These are phyloP conservation scores for Muscidifurax raptorellus DNA, from an alignment of 1,140 invertebrate genomes.

Conservation along the genomic window DNA sequence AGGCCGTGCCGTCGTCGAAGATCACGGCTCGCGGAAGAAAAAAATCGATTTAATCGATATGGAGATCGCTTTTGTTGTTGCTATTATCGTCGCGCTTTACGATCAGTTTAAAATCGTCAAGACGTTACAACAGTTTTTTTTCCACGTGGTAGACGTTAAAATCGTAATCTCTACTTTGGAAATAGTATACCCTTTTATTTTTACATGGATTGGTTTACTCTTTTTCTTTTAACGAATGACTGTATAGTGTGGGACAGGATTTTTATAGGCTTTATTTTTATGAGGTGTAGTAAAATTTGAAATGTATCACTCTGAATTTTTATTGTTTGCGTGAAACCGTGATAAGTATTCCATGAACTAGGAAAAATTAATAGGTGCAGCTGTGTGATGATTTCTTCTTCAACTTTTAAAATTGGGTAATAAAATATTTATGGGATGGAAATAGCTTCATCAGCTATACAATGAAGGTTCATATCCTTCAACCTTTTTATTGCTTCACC, in stretches of 20 bases:
- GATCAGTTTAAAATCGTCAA: not conserved
- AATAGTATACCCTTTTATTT: not conserved
- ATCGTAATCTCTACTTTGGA: too few relatives aligned
- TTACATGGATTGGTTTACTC: not conserved
- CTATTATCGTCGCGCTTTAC: not conserved
- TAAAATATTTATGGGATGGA: not conserved
- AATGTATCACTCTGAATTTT: not conserved
- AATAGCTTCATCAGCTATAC: not conserved
- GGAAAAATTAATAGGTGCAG: not conserved
- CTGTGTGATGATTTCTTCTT: too few relatives aligned
- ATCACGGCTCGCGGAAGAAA: conserved; percentile 7
- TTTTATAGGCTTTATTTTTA: not conserved
- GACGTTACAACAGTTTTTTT: not conserved
- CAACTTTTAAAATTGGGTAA: not conserved
- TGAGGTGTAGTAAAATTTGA: not conserved
- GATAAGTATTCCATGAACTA: not conserved
- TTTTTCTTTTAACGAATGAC: not conserved
- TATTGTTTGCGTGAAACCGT: not conserved
- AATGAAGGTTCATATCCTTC: not conserved
- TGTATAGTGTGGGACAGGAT: not conserved
- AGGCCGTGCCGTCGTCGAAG: conserved; percentile 30
- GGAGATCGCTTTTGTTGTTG: not conserved
- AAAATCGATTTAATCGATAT: conserved; percentile 30
- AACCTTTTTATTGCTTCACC: not conserved
- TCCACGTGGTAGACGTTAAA: too few relatives aligned